A percentile compares a stretch with the other conserved stretches of the same genome.
phyloP scores from a whole-genome alignment of 2,797 vertebrate species.

The Acrossocheilus fasciatus region DNA sequence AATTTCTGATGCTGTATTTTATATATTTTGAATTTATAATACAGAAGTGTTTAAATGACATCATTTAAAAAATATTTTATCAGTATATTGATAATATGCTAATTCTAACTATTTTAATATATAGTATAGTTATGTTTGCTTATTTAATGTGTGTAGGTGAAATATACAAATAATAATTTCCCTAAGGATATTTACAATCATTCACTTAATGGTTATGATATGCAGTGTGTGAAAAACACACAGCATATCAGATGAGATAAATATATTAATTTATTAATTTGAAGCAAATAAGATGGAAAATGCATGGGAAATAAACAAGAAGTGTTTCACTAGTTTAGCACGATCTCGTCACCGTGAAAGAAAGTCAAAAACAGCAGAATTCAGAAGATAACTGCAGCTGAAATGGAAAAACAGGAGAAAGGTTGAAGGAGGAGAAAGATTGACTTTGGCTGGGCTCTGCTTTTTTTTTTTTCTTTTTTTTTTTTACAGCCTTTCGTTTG shows the following conservation, averaged over 20 bases:
- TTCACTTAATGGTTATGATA: not conserved
- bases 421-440: not conserved
- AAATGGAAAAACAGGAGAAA: slow-evolving; percentile 7
- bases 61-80: not conserved
- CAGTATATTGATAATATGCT: not conserved
- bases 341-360: slow-evolving; percentile 3
- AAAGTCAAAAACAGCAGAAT: not conserved
- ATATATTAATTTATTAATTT: not conserved
- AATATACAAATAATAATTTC: not conserved
- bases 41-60: not conserved
- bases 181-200: not conserved
- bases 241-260: not conserved
- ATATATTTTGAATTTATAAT: not conserved
- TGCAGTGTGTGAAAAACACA: not conserved
- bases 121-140: not conserved
- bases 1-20: not conserved
- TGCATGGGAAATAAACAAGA: not conserved
- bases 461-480: not conserved
- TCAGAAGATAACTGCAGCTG: not conserved
- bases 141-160: not conserved
- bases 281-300: not conserved
- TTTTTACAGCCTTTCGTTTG: slow-evolving; percentile 7
- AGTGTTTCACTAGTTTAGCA: not conserved
- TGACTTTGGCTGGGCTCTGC: not conserved
- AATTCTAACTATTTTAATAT: not conserved